These are phyloP conservation scores for Chloropsis cyanopogon DNA, from an alignment of 2,113 vertebrate genomes.

Conservation along the genomic window DNA sequence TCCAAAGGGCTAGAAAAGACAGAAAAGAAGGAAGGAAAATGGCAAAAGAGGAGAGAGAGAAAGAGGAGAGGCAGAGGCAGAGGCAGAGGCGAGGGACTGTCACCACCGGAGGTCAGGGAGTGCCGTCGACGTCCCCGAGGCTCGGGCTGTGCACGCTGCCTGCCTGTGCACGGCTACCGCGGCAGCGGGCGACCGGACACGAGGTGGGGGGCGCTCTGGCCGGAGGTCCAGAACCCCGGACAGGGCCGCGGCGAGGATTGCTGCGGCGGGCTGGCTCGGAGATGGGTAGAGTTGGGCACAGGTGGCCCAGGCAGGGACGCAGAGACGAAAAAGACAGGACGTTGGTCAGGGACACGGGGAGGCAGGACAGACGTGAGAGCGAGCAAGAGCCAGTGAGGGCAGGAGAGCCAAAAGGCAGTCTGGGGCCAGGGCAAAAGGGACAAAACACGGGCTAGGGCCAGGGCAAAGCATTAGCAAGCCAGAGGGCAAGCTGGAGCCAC, in stretches of 20 bases:
- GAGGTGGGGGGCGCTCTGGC: no score
- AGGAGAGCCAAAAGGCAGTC: not conserved
- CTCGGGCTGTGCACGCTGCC: not conserved
- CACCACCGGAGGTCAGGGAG: not conserved
- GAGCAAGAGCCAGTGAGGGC: not conserved
- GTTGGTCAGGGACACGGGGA: no score
- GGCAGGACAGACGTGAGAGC: not conserved
- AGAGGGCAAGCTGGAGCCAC: not conserved
- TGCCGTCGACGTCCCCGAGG: no score
- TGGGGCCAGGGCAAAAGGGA: not conserved
- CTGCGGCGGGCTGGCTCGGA: not conserved
- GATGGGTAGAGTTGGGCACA: fast-evolving
- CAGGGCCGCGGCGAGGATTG: not conserved
- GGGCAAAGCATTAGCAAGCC: not conserved
- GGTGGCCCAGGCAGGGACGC: no score
- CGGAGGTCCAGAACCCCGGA: not conserved
- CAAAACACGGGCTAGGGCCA: not conserved
- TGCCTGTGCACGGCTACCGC: not conserved
- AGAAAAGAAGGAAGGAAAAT: not conserved
- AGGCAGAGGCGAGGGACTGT: not conserved
- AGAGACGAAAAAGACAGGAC: not conserved
- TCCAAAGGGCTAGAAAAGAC: not conserved
- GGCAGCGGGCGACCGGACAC: not conserved
- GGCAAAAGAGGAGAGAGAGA: not conserved
- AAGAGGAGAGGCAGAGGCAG: not conserved